phyloP scores from a whole-genome alignment of 2,113 vertebrate genomes.

The Cinclus mexicanus region DNA sequence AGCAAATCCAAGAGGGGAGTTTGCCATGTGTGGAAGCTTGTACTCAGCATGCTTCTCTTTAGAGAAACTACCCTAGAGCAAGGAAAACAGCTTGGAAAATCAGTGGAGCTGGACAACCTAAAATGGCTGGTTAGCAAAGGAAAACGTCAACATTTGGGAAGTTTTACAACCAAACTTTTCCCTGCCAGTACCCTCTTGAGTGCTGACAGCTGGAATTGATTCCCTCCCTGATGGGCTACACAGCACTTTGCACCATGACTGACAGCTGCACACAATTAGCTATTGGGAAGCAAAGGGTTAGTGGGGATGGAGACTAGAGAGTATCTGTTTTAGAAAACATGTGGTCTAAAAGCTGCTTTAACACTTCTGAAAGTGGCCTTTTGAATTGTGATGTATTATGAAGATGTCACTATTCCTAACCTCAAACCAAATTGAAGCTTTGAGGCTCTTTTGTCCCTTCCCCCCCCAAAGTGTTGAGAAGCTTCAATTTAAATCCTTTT shows the following conservation, averaged over 20 bases:
- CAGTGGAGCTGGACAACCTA: background rate
- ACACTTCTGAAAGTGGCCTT: background rate
- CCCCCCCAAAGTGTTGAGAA: background rate
- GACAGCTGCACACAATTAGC: background rate
- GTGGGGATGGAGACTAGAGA: background rate
- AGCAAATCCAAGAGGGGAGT: background rate
- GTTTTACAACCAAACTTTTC: too few species aligned
- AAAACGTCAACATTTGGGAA: background rate
- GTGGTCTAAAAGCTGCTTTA: background rate
- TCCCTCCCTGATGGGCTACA: background rate
- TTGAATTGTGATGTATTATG: background rate
- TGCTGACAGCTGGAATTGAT: background rate
- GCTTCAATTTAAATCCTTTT: background rate
- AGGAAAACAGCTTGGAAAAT: background rate
- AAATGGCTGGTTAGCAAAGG: background rate
- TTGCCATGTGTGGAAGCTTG: background rate
- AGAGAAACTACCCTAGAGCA: background rate
- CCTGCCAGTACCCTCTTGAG: background rate
- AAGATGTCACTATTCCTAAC: background rate
- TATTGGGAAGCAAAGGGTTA: background rate
- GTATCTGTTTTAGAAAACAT: background rate
- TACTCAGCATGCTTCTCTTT: background rate
- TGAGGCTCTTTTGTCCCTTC: background rate
- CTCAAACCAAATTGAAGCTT: background rate
- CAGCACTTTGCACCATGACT: background rate